Conservation (phyloP, 1,140 invertebrate genomes). For the Popillia japonica region DNA sequence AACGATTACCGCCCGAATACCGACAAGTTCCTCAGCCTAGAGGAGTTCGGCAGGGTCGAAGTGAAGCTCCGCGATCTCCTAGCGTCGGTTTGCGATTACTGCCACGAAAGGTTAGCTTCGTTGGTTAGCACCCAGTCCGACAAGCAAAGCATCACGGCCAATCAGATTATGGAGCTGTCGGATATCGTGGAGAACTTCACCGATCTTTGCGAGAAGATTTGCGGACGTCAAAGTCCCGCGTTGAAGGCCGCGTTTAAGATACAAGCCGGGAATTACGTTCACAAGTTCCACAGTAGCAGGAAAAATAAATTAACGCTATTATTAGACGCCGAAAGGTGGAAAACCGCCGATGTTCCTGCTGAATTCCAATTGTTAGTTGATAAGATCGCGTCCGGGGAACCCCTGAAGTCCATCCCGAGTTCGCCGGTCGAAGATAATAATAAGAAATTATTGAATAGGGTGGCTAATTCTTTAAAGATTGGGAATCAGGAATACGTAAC, state of each 20-base stretch:
- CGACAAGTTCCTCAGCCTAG: constrained; percentile 75
- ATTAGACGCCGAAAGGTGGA: constrained; percentile 93
- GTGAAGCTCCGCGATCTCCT: constrained; percentile 80
- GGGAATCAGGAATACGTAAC: constrained; percentile 85
- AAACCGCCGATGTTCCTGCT: constrained; percentile 86
- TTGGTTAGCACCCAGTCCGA: constrained; percentile 81
- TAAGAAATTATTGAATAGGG: constrained; percentile 34
- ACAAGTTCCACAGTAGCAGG: constrained; percentile 88
- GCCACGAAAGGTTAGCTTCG: constrained; percentile 89
- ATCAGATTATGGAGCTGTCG: constrained; percentile 81
- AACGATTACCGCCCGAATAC: constrained; percentile 17
- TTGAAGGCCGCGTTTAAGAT: constrained; percentile 85
- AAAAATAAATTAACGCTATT: constrained; percentile 85
- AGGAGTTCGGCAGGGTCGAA: constrained; percentile 74
- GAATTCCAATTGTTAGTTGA: constrained; percentile 89
- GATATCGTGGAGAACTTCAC: constrained; percentile 83
- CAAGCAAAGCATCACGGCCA: constrained; percentile 71
- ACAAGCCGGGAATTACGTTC: constrained; percentile 89
- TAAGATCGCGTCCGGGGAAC: constrained; percentile 68
- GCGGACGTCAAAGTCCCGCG: constrained; percentile 80
- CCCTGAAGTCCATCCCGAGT: constrained; percentile 54
- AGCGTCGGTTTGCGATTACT: constrained; percentile 85
- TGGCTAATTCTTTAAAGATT: constrained; percentile 70
- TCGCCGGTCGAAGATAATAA: constrained; percentile 48
- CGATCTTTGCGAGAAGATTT: constrained; percentile 77